phyloP scores from a whole-genome alignment of 2,113 vertebrate genomes.

The Macrotus californicus region DNA sequence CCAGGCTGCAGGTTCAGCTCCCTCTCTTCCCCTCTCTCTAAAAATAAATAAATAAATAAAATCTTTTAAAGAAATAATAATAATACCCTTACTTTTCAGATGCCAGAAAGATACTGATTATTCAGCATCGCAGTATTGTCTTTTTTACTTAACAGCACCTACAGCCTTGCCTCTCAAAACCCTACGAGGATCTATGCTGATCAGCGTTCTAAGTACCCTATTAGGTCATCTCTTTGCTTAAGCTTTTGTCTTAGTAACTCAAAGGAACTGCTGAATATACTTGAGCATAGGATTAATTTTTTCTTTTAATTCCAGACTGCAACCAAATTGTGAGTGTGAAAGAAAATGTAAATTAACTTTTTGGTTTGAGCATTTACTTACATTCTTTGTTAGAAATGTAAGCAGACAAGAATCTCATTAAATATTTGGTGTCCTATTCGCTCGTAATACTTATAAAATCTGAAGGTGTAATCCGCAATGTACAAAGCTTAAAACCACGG shows the following conservation, averaged over 20 bases:
- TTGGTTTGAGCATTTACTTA: conserved; percentile 41
- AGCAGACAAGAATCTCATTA: conserved; percentile 52
- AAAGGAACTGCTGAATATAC: neutral
- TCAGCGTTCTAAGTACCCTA: neutral
- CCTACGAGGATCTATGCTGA: neutral
- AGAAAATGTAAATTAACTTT: conserved; percentile 51
- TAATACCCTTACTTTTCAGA: neutral
- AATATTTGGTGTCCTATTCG: conserved; percentile 29
- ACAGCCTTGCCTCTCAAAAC: neutral
- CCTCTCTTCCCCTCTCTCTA: too few species aligned
- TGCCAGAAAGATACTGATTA: neutral
- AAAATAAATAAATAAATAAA: too few species aligned
- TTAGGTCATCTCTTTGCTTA: neutral
- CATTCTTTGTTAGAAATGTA: conserved; percentile 29
- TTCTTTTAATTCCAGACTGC: neutral
- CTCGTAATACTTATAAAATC: conserved; percentile 30
- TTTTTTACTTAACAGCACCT: neutral
- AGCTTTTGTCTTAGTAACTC: conserved; percentile 14
- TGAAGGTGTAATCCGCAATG: neutral
- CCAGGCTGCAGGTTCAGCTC: too few species aligned
- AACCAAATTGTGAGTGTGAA: conserved; percentile 32
- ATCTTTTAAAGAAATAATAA: neutral
- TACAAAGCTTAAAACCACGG: neutral
- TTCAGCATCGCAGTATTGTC: neutral
- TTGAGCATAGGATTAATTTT: neutral